Percentiles rank a stretch among this genome's conserved stretches.
Conservation (phyloP, 1,140 invertebrate species). For the Sitophilus oryzae region DNA sequence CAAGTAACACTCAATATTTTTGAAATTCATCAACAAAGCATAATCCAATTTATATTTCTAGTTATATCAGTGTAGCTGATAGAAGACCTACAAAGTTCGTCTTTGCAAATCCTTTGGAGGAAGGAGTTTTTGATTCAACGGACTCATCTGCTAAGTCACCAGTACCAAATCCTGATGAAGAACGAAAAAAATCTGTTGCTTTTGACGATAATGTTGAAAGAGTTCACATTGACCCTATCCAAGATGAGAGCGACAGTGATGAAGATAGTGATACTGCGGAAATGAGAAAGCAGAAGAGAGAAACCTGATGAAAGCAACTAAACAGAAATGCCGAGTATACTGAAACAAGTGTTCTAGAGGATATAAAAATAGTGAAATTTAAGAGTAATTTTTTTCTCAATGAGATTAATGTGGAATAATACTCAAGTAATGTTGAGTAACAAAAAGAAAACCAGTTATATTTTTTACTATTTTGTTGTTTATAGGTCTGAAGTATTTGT, state of each 20-base stretch:
- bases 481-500: too few relatives aligned
- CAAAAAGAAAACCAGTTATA: too few relatives aligned
- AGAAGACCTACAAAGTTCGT: slow-evolving; percentile 22
- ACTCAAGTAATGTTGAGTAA: too few relatives aligned
- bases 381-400: too few relatives aligned
- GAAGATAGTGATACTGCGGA: slow-evolving; percentile 1
- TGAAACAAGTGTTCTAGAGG: not conserved
- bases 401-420: too few relatives aligned
- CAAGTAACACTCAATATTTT: too few relatives aligned
- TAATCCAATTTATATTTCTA: slow-evolving; percentile 8
- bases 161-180: slow-evolving; percentile 2
- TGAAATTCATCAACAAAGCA: too few relatives aligned
- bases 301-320: not conserved
- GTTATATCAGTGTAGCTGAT: slow-evolving; percentile 16
- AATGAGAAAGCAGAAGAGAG: not conserved
- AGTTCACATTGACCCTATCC: slow-evolving; percentile 34
- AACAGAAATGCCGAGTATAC: not conserved
- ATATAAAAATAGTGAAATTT: too few relatives aligned
- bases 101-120: slow-evolving; percentile 20
- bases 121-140: not conserved
- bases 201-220: slow-evolving; percentile 38
- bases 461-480: too few relatives aligned
- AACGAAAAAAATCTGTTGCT: slow-evolving; percentile 35
- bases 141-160: slow-evolving; percentile 2
- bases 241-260: slow-evolving; percentile 33